Evolutionary conservation across 2,888 invertebrate genomes (phyloP).

Genomic region (Glyphotaelius pellucidus): DNA sequence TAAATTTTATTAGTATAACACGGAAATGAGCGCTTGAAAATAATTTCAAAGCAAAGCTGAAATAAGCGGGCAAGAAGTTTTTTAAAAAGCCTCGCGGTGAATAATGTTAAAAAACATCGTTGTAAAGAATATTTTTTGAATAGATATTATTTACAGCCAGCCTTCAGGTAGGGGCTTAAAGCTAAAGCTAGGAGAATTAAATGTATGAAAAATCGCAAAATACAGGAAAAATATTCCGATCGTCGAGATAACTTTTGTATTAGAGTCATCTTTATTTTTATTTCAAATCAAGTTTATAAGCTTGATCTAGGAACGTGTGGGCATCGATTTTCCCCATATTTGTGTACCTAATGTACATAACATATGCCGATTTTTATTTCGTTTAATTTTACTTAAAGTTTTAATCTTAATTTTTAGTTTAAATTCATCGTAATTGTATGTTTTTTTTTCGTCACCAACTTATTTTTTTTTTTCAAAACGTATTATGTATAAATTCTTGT

Average conservation of each 20-base stretch:
- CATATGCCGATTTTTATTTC: no score
- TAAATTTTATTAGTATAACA: not conserved
- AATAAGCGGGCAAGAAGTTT: not conserved
- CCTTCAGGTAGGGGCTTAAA: not conserved
- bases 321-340: no score
- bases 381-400: no score
- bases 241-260: not conserved
- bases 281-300: not conserved
- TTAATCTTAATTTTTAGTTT: no score
- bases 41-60: not conserved
- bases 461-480: no score
- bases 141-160: not conserved
- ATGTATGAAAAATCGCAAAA: not conserved
- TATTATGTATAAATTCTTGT: no score
- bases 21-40: not conserved
- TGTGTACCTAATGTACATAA: no score
- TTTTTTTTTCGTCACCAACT: no score
- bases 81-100: not conserved
- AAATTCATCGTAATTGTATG: no score
- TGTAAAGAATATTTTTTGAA: conserved; percentile 1
- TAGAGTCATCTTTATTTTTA: not conserved
- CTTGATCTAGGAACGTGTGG: no score
- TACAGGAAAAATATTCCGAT: not conserved
- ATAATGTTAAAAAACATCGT: not conserved
- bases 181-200: not conserved